These are phyloP conservation scores for Cordilura impudica DNA, from an alignment of 2,888 invertebrate species.

Conservation along the genomic window DNA sequence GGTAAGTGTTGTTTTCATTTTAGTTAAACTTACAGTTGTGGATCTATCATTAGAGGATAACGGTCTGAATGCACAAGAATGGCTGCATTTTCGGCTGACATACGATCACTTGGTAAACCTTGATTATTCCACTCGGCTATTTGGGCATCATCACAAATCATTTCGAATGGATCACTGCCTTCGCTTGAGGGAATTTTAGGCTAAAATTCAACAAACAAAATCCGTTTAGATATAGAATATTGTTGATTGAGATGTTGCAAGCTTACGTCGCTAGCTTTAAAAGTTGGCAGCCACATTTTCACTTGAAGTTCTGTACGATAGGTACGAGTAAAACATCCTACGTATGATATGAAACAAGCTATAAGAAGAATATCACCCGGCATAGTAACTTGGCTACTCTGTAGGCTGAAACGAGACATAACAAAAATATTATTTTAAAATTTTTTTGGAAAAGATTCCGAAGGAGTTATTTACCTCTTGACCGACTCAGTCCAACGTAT, in stretches of 20 bases:
- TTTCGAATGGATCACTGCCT: constrained; percentile 88
- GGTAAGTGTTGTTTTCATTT: neutral
- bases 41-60: constrained; percentile 97
- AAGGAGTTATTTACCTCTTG: constrained; percentile 73
- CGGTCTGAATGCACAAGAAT: constrained; percentile 92
- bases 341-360: constrained; percentile 95
- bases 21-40: constrained; percentile 82
- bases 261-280: constrained; percentile 83
- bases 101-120: constrained; percentile 92
- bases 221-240: neutral
- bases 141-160: constrained; percentile 94
- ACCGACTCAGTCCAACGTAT: constrained; percentile 88
- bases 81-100: constrained; percentile 97
- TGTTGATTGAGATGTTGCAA: neutral
- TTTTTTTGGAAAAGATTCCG: neutral
- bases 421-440: neutral
- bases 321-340: constrained; percentile 93
- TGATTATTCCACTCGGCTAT: constrained; percentile 97
- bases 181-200: constrained; percentile 88
- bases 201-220: constrained; percentile 72
- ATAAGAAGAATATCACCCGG: constrained; percentile 94
- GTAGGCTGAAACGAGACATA: constrained; percentile 78
- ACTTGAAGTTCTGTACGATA: constrained; percentile 89
- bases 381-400: constrained; percentile 85
- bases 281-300: constrained; percentile 88